phyloP scores from a whole-genome alignment of 1,140 invertebrate species.

The Pantala flavescens region DNA sequence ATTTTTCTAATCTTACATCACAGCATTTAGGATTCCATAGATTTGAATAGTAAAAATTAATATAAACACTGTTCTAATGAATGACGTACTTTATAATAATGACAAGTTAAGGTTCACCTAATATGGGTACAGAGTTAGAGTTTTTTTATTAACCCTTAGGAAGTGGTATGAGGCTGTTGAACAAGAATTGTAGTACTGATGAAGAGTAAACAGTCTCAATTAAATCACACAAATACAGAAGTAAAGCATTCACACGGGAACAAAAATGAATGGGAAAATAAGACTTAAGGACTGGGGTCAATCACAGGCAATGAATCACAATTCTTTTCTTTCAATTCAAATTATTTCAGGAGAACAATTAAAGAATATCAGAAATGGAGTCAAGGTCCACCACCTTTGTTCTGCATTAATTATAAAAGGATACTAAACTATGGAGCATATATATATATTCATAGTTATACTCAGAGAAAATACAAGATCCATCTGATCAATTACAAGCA shows the following conservation, averaged over 20 bases:
- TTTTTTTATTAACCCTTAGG: no score
- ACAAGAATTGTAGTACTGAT: no score
- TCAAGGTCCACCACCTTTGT: not conserved
- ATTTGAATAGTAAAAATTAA: not conserved
- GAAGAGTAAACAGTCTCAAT: no score
- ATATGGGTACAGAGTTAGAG: no score
- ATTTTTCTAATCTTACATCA: slow-evolving; percentile 6
- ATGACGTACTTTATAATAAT: no score
- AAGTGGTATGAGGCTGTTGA: no score
- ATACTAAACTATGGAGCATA: not conserved
- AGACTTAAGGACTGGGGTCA: not conserved
- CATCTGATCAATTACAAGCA: no score
- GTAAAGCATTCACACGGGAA: no score
- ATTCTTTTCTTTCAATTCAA: not conserved
- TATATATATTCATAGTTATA: not conserved
- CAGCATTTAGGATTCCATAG: not conserved
- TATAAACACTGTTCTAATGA: no score
- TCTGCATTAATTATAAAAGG: not conserved
- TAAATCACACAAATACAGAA: no score
- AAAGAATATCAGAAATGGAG: not conserved
- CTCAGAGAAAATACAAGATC: not conserved
- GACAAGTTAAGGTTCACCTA: no score
- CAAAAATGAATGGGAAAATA: no score
- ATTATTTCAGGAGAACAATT: not conserved
- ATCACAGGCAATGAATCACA: slow-evolving; percentile 9